Percentiles rank a stretch among this genome's conserved stretches.
These are phyloP conservation scores for Drosophila kurseongensis DNA, from an alignment of 1,140 invertebrate species.

Conservation along the genomic window DNA sequence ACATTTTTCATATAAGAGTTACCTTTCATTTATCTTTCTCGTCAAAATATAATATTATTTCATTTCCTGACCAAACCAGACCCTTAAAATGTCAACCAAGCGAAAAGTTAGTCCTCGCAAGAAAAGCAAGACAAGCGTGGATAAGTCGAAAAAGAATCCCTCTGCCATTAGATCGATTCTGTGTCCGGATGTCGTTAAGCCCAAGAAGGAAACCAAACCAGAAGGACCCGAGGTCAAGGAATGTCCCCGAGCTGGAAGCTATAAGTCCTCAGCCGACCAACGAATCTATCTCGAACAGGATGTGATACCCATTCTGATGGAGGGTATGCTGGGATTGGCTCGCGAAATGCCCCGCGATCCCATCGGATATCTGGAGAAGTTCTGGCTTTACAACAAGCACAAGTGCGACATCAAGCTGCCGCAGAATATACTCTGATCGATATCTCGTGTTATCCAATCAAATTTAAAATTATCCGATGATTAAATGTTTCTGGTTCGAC, in stretches of 20 bases:
- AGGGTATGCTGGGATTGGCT: conserved; percentile 62
- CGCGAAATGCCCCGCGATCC: conserved; percentile 63
- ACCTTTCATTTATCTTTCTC: not conserved
- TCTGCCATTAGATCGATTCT: not conserved
- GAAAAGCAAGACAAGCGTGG: not conserved
- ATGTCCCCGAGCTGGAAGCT: conserved; percentile 13
- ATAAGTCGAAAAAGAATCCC: not conserved
- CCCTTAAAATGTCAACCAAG: conserved; percentile 6
- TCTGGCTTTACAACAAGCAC: conserved; percentile 57
- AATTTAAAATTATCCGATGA: conserved; percentile 58
- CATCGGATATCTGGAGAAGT: conserved; percentile 51
- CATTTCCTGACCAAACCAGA: not conserved
- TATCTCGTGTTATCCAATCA: conserved; percentile 18
- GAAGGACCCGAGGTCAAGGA: not conserved
- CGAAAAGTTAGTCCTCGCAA: not conserved
- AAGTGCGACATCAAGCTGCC: conserved; percentile 56
- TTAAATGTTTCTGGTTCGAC: conserved; percentile 42
- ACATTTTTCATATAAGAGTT: not conserved
- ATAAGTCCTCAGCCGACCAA: conserved; percentile 18
- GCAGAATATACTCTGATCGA: conserved; percentile 42
- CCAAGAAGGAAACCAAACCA: not conserved
- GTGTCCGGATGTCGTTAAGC: conserved; percentile 13
- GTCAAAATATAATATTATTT: not conserved
- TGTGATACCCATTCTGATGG: conserved; percentile 63
- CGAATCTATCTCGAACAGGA: conserved; percentile 45